These are phyloP conservation scores for Drosophila parabipectinata DNA, from an alignment of 1,140 invertebrate species.

Conservation along the genomic window DNA sequence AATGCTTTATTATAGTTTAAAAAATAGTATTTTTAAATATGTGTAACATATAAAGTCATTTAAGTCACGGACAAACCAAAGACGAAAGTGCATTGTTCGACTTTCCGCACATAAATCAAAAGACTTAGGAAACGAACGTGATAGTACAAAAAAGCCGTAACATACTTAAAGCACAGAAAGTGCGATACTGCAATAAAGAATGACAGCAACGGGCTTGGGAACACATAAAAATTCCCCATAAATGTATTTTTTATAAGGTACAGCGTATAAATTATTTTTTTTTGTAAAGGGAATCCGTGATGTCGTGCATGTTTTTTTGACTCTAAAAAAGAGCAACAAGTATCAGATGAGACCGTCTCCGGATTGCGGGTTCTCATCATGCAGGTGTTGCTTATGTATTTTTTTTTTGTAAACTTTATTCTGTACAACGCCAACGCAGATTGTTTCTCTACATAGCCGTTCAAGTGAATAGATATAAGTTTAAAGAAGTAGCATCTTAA, in stretches of 20 bases:
- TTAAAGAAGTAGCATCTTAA: neutral
- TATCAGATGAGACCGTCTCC: neutral
- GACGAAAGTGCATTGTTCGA: constrained; percentile 59
- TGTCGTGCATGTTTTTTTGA: constrained; percentile 52
- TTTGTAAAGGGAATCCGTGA: constrained; percentile 56
- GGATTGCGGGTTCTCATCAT: constrained; percentile 22
- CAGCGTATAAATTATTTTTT: constrained; percentile 3
- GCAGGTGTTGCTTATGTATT: constrained; percentile 36
- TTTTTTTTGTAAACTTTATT: constrained; percentile 45
- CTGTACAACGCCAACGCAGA: constrained; percentile 62
- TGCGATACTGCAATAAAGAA: constrained; percentile 44
- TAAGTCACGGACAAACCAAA: constrained; percentile 53
- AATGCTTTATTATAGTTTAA: no score
- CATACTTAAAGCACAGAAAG: constrained; percentile 14
- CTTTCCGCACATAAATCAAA: constrained; percentile 47
- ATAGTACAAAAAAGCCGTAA: constrained; percentile 4
- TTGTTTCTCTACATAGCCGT: neutral
- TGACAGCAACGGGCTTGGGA: constrained; percentile 29
- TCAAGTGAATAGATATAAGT: neutral
- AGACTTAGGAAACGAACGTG: constrained; percentile 73
- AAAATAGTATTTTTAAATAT: no score
- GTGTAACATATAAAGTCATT: constrained; percentile 6
- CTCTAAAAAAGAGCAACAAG: constrained; percentile 4
- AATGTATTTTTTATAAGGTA: constrained; percentile 3
- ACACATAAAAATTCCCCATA: constrained; percentile 11